Base-by-base conservation (phyloP, 2,797 vertebrate genomes). In the Catostomus latipinnis region DNA sequence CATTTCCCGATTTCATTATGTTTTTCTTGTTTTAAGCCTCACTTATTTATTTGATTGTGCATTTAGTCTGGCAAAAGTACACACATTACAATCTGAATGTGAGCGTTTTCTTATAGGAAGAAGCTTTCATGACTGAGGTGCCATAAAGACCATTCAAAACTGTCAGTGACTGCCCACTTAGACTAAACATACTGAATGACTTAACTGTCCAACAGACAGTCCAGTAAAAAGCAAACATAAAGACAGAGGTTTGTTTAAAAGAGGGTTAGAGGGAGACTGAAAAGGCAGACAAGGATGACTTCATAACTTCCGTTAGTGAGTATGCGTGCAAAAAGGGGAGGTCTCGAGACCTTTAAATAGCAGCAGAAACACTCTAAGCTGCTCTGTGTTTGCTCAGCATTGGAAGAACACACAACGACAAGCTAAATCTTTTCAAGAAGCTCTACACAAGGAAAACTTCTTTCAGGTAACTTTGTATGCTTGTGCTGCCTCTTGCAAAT, bases 331-430 rank as follows among this genome's bases (percentile, higher is more conserved):
- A 76, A 14, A 54, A 71, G 72, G 71, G 83, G 77, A 85, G 85
- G 85, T 43, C 49, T 80, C n/a, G 11, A 79, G 53, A 8, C 6
- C 72, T 89, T 88, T 93, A 94, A 91, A 91, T 85, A 87, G 81
- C 14, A 0, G 34, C 67, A 22, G 65, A 57, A 34, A 50, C 60
- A 86, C 76, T 72, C 53, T 75, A 76, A 58, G 10, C 50, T 56
- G 13, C 52, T 65, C 68, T 74, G 18, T 66, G 65, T 81, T 72
- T 73, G 57, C 70, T 52, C 65, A 49, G 79, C 71, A 69, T 5
- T 54, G 57, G 34, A 66, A 53, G 69, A 71, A 54, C 22, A 62
- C 14, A 45, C 18, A 14, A 43, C 67, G 34, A 71, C 66, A 12
- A 46, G n/a, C 12, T 18, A 74, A 61, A n/a, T 45, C 48, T 58